phyloP scores from a whole-genome alignment of 2,888 invertebrate species.

The Carabus problematicus region DNA sequence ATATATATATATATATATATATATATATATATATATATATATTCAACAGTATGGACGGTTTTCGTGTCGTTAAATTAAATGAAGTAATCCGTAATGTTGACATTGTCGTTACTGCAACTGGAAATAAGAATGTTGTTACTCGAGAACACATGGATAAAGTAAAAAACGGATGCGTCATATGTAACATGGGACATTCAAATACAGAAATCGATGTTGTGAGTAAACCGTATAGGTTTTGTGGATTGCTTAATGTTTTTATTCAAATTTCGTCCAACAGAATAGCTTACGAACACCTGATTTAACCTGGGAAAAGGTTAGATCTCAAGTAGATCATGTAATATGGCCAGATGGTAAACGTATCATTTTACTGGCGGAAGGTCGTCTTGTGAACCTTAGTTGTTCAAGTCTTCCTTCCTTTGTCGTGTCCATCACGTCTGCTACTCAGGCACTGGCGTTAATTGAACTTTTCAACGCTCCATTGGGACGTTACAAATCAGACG shows the following conservation, averaged over 20 bases:
- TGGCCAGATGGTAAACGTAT: slow-evolving; percentile 98
- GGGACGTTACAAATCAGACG: slow-evolving; percentile 95
- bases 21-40: slow-evolving; percentile 34
- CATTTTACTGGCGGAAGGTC: slow-evolving; percentile 91
- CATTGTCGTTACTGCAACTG: slow-evolving; percentile 96
- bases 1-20: neutral
- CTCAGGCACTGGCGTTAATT: slow-evolving; percentile 95
- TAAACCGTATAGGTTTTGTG: slow-evolving; percentile 45
- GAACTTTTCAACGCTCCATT: slow-evolving; percentile 96
- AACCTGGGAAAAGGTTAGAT: slow-evolving; percentile 96
- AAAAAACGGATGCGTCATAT: slow-evolving; percentile 94
- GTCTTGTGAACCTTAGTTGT: slow-evolving; percentile 94
- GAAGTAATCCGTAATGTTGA: slow-evolving; percentile 94
- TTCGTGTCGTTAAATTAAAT: slow-evolving; percentile 91
- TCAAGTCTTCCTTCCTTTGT: slow-evolving; percentile 98
- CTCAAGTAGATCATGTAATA: slow-evolving; percentile 98
- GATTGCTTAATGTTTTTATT: slow-evolving; percentile 13
- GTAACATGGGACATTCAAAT: slow-evolving; percentile 98
- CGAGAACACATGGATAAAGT: slow-evolving; percentile 91
- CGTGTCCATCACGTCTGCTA: slow-evolving; percentile 96
- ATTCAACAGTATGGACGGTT: slow-evolving; percentile 89
- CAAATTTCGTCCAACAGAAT: slow-evolving; percentile 63
- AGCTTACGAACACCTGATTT: slow-evolving; percentile 91
- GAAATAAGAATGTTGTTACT: slow-evolving; percentile 95
- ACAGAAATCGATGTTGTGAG: slow-evolving; percentile 89